Percentiles rank a stretch among this genome's conserved stretches.
Conservation (phyloP, 1,140 invertebrate genomes). For the Pseudachorutes palmiensis region DNA sequence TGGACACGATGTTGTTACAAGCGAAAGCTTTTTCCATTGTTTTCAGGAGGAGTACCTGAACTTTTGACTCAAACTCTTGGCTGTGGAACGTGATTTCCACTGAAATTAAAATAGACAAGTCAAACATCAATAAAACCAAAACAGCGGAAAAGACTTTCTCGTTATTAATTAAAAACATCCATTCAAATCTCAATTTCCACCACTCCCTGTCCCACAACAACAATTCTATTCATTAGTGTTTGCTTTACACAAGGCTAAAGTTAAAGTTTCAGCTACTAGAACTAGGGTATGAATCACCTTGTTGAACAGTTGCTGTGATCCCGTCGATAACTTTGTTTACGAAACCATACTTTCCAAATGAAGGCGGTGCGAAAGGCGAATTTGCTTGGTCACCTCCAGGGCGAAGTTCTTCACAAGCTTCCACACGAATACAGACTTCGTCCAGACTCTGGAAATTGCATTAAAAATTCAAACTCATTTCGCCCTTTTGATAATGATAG, state of each 20-base stretch:
- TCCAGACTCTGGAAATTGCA: slow-evolving; percentile 67
- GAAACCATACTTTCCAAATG: slow-evolving; percentile 72
- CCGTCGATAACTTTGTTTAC: slow-evolving; percentile 94
- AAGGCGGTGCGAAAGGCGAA: slow-evolving; percentile 49
- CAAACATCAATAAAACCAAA: too few species aligned
- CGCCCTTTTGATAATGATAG: too few species aligned
- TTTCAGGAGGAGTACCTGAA: slow-evolving; percentile 61
- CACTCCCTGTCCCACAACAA: too few species aligned
- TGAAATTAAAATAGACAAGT: too few species aligned
- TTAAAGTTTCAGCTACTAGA: too few species aligned
- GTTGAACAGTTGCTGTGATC: slow-evolving; percentile 86
- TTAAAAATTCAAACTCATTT: too few species aligned
- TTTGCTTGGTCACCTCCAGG: slow-evolving; percentile 51
- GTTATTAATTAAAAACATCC: too few species aligned
- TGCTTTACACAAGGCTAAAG: too few species aligned
- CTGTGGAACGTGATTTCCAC: slow-evolving; percentile 88
- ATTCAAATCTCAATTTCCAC: too few species aligned
- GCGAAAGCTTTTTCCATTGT: neutral
- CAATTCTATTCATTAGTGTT: too few species aligned
- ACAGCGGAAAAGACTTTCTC: too few species aligned
- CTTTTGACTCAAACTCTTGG: slow-evolving; percentile 83
- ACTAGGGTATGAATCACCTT: too few species aligned
- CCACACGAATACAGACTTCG: slow-evolving; percentile 79
- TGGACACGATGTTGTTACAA: slow-evolving; percentile 13
- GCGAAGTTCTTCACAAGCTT: slow-evolving; percentile 78